Evolutionary conservation across 2,113 vertebrate species (phyloP), one percentile per base, ranked within the genome.

Genomic region (Murina feae): DNA sequence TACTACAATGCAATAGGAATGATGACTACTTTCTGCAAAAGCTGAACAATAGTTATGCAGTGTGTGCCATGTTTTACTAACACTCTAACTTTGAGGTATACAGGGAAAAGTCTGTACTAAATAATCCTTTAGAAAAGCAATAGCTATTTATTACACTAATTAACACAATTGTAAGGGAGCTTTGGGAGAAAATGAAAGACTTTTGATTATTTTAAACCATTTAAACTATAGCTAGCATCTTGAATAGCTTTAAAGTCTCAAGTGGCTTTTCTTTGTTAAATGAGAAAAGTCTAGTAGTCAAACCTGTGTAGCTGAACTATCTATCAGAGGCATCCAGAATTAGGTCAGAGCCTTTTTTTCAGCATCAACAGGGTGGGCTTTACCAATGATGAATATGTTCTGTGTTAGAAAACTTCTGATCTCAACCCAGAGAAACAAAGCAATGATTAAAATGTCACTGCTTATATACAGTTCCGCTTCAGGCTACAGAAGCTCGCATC

Each of bases 151-250:
- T 65, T 82, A 86, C 68, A 87, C 53, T 60, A 89, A 80, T 84
- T 92, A 94, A 66, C 42, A 60, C 16, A 76, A 47, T 20, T 60
- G 2, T 44, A 69, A 75, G 17, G 65, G 23, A 82, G 55, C 44
- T 80, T 78, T 25, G 35, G 44, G 44, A 88, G 49, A 87, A 51
- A 13, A 69, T 17, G 55, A 78, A 78, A 93, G 72, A 1, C 74
- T 90, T 93, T 71, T 85, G 49, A 74, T 82, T 49, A 86, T 86
- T 96, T 87, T 84, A 90, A 87, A 68, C 8, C 30, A 47, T 66
- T 60, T 72, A 74, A 85, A 66, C 32, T n/a, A 21, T 30, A 90
- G 28, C 35, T 60, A 63, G 25, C 9, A 13, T 94, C 30, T 55
- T 65, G 30, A 90, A 37, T 42, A 85, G 21, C 11, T 20, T 88